Conservation (phyloP, 1,140 invertebrate genomes). For the Drosophila obscura region DNA sequence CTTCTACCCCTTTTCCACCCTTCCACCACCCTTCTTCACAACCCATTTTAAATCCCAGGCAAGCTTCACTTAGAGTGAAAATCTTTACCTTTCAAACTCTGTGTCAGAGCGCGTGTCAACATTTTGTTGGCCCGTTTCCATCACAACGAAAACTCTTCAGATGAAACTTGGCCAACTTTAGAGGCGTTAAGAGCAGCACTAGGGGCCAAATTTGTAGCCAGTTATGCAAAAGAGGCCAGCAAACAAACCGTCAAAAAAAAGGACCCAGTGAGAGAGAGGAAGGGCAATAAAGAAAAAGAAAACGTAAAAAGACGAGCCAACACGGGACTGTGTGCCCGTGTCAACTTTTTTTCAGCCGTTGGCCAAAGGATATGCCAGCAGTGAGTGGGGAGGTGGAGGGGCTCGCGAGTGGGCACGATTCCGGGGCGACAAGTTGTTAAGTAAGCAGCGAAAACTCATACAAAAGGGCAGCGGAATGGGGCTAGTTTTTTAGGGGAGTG, state of each 20-base stretch:
- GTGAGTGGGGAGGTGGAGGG: not conserved
- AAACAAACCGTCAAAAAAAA: slow-evolving; percentile 47
- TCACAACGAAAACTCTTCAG: slow-evolving; percentile 44
- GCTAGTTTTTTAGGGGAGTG: not conserved
- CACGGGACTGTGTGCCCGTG: slow-evolving; percentile 38
- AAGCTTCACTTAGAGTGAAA: too few relatives aligned
- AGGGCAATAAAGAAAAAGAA: not conserved
- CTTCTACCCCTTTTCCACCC: too few relatives aligned
- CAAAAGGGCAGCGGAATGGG: slow-evolving; percentile 45
- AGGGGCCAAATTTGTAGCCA: slow-evolving; percentile 62
- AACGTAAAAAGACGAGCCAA: slow-evolving; percentile 22
- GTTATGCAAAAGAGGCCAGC: slow-evolving; percentile 70
- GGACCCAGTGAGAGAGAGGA: not conserved
- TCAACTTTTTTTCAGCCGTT: slow-evolving; percentile 67
- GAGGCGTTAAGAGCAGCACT: slow-evolving; percentile 22
- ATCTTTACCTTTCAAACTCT: slow-evolving; percentile 28
- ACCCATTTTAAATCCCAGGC: slow-evolving; percentile 4
- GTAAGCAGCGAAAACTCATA: slow-evolving; percentile 80
- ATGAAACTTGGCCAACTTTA: slow-evolving; percentile 33
- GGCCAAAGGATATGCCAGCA: slow-evolving; percentile 63
- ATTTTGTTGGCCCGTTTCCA: slow-evolving; percentile 61
- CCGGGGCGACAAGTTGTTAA: slow-evolving; percentile 77
- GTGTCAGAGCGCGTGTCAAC: slow-evolving; percentile 62
- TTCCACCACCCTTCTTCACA: not conserved
- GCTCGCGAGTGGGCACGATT: not conserved